Base-by-base conservation (phyloP, 2,888 invertebrate genomes). In the Synanthedon tipuliformis region DNA sequence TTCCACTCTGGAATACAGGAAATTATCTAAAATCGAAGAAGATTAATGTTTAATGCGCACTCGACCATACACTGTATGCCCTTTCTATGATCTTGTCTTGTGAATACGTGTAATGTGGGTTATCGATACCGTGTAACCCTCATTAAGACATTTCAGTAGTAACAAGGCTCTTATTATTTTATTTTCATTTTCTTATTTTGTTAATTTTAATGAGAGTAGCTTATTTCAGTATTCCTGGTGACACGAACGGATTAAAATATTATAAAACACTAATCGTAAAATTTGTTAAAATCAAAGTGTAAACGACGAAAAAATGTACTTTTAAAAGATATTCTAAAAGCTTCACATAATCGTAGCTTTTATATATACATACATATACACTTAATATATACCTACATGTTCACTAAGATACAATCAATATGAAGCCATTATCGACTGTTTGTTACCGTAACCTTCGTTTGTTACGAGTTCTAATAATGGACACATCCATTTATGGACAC, bases 1-100 rank as follows among this genome's bases (percentile, higher is more conserved):
- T 75, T 73, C 66, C 61, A 34, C 34, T 52, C 53, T 50, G 56
- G 55, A 61, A 63, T 65, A 59, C 64, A 59, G 59, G 55, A 62
- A 64, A 71, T 73, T 73, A 77, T 75, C 73, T 69, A 61, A 65
- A 69, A 75, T 76, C 72, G 71, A 73, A 69, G 72, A 73, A 68
- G 72, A 74, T 74, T 69, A 72, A 76, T 73, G 68, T 68, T 55
- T 53, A 66, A 62, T 62, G 65, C 56, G 41, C 13, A 18, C 27
- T 64, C 58, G 60, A 65, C 60, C 67, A 63, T 63, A 62, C 56
- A 60, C 51, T 51, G 45, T 34, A 8, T 1, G 45, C 45, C 45
- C n/a, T 45, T 45, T 45, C 49, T 49, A 16, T 8, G 49, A 49
- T 49, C 49, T 49, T 49, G 49, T 49, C 49, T 45, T 34, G 5